Evolutionary conservation across 2,888 invertebrate species (phyloP).

Genomic region (Reticulitermes lucifugus): DNA sequence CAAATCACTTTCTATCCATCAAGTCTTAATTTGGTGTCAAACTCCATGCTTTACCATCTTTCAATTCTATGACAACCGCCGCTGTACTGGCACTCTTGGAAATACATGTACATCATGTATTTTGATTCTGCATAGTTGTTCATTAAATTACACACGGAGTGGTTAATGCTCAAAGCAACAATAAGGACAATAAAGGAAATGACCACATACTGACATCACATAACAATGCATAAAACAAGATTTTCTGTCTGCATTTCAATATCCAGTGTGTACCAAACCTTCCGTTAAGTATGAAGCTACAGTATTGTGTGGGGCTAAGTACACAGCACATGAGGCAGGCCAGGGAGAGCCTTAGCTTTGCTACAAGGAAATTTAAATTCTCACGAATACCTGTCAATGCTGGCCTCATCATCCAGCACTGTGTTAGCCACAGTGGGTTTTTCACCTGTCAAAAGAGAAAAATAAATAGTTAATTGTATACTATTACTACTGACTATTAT

Average conservation of each 20-base stretch:
- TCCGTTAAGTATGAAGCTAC: constrained; percentile 13
- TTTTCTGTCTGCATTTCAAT: background rate
- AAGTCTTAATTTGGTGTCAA: background rate
- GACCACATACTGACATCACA: background rate
- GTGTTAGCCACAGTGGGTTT: constrained; percentile 50
- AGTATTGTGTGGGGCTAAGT: background rate
- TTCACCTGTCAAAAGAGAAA: constrained; percentile 43
- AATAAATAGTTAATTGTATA: background rate
- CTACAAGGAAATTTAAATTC: constrained; percentile 27
- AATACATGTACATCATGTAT: background rate
- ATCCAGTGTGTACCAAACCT: background rate
- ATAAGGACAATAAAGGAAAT: constrained; percentile 4
- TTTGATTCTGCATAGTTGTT: background rate
- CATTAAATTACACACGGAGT: background rate
- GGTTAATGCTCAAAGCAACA: constrained; percentile 7
- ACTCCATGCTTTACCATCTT: background rate
- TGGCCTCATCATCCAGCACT: constrained; percentile 48
- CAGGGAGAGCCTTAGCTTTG: background rate
- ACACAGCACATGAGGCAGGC: background rate
- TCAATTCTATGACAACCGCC: background rate
- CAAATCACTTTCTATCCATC: background rate
- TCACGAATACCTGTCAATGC: constrained; percentile 47
- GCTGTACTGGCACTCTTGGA: background rate
- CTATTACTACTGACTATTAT: too few species aligned
- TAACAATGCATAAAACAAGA: background rate